Evolutionary conservation across 2,888 invertebrate genomes (phyloP), one percentile per base, ranked within the genome.

Genomic region (Calephelis perditalis): DNA sequence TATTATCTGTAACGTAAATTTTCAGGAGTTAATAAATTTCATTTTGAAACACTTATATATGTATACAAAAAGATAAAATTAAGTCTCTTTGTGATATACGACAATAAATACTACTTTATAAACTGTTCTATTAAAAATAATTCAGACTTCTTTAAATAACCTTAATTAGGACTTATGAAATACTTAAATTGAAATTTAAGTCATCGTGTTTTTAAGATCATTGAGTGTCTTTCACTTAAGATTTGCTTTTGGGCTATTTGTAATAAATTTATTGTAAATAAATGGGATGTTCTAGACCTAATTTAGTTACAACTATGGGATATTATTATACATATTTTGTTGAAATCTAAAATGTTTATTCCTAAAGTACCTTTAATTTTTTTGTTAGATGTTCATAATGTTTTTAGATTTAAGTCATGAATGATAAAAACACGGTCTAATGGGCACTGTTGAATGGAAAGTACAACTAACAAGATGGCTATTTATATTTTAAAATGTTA

Each of bases 311-410:
- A 62, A 61, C 62, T 56, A 71, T 75, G 78, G 78, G 75, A 78
- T 79, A 75, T 76, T 77, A 76, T 68, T 64, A 61, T 71, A 69
- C 69, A 69, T 69, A 69, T 72, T 71, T 86, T 86, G 86, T 86
- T 86, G 81, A 82, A 70, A 78, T 84, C 83, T 85, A 79, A 82
- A 86, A 81, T 73, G 75, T 84, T 83, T 86, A 89, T 89, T 90
- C 89, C 89, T 90, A 87, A 52, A 74, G 86, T 87, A 87, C 86
- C 86, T 87, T 83, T 78, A 79, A 76, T 71, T 71, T 75, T 26
- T 75, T 74, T 55, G 59, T 59, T 59, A 59, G 56, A 73, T 79
- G 79, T 82, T 81, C 73, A 76, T 74, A 81, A 81, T 74, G 69
- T 73, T 78, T 73, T 70, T 81, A 78, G 76, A 71, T 65, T 69